Evolutionary conservation across 2,113 vertebrate genomes (phyloP).

Genomic region (Anseranas semipalmata): DNA sequence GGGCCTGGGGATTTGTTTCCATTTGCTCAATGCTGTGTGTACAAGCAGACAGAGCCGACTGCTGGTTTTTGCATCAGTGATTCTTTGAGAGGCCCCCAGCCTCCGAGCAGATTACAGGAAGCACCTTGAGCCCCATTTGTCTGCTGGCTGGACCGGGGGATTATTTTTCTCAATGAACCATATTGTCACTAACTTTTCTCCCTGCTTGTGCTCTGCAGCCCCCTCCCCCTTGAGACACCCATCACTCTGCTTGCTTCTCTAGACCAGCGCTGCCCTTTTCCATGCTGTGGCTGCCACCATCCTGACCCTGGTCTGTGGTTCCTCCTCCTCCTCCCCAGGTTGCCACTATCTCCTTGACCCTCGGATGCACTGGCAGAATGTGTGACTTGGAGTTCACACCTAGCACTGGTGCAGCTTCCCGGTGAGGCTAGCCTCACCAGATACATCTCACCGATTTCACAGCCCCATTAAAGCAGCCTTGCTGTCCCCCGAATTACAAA

Average conservation of each 20-base stretch:
- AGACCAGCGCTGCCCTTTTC: background rate
- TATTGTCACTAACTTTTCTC: background rate
- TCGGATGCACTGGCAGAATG: background rate
- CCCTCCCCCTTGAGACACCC: background rate
- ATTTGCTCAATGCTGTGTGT: background rate
- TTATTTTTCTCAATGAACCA: conserved; percentile 3
- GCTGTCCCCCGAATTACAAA: background rate
- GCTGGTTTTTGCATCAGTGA: conserved; percentile 50
- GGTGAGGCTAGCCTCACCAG: background rate
- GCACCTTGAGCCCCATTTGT: conserved; percentile 20
- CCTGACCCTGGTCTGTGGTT: background rate
- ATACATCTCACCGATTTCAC: background rate
- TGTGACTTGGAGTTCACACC: conserved; percentile 22
- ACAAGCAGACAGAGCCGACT: background rate
- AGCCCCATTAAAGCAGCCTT: background rate
- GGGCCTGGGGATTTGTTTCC: background rate
- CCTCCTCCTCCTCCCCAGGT: background rate
- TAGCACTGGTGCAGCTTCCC: background rate
- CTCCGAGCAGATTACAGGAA: conserved; percentile 36
- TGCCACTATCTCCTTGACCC: conserved; percentile 21
- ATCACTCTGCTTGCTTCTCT: background rate
- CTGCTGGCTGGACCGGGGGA: background rate
- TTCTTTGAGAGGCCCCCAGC: background rate
- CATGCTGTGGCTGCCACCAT: background rate
- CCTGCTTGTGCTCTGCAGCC: background rate